These are phyloP conservation scores for Gnathonemus echidnorhynchus DNA, from an alignment of 2,113 vertebrate genomes.

Conservation along the genomic window DNA sequence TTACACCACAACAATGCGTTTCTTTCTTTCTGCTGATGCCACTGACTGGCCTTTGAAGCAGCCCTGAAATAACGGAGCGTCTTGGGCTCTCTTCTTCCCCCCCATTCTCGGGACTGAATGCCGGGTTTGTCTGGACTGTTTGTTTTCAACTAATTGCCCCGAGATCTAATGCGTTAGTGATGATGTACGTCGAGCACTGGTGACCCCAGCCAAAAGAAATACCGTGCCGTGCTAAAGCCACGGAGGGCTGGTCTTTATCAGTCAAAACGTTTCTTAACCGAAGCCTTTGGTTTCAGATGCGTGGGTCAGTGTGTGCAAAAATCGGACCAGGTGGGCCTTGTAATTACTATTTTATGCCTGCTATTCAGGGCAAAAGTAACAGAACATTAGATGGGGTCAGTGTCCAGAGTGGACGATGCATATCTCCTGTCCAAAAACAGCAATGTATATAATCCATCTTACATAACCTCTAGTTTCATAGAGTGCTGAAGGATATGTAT, in stretches of 20 bases:
- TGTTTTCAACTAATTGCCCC: slow-evolving; percentile 96
- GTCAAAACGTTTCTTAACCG: slow-evolving; percentile 55
- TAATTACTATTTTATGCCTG: slow-evolving; percentile 58
- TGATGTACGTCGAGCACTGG: slow-evolving; percentile 77
- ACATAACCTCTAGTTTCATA: background rate
- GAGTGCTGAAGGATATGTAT: background rate
- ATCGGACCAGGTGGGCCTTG: slow-evolving; percentile 53
- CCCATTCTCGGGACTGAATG: slow-evolving; percentile 76
- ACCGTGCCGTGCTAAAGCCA: slow-evolving; percentile 65
- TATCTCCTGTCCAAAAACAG: background rate
- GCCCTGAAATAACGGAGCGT: slow-evolving; percentile 74
- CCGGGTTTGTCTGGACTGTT: slow-evolving; percentile 88
- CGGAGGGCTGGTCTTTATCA: slow-evolving; percentile 59
- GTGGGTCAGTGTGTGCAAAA: slow-evolving; percentile 54
- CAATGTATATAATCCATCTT: background rate
- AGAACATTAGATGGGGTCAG: slow-evolving; percentile 30
- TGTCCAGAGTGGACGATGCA: background rate
- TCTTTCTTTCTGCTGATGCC: slow-evolving; percentile 78
- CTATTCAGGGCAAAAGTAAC: slow-evolving; percentile 47
- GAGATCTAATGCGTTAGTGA: slow-evolving; percentile 99
- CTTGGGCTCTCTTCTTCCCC: slow-evolving; percentile 79
- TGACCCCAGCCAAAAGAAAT: slow-evolving; percentile 88
- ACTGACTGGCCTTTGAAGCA: slow-evolving; percentile 75
- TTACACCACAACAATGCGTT: slow-evolving; percentile 76
- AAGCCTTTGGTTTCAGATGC: slow-evolving; percentile 60